Evolutionary conservation across 2,797 vertebrate species (phyloP).

Genomic region (Sebastes hubbsi): DNA sequence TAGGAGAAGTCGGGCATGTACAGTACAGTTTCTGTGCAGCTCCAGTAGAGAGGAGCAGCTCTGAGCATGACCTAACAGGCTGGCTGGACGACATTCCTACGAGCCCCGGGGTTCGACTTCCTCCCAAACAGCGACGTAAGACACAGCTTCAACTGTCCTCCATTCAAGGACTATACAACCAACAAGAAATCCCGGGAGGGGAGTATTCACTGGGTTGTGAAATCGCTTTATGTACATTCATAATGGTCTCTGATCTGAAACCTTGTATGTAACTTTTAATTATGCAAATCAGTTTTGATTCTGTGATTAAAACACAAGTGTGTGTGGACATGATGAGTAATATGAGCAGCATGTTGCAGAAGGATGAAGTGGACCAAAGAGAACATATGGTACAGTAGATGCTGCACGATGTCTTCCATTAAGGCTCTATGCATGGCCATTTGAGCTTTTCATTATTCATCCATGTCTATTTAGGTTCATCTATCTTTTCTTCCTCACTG

Average conservation of each 20-base stretch:
- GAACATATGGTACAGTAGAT: neutral
- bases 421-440: neutral
- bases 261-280: neutral
- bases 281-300: neutral
- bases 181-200: neutral
- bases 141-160: conserved; percentile 32
- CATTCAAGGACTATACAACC: conserved; percentile 15
- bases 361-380: neutral
- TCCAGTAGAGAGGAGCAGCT: conserved; percentile 64
- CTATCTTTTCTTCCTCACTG: conserved; percentile 1
- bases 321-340: neutral
- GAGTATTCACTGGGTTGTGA: conserved; percentile 1
- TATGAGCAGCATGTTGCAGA: neutral
- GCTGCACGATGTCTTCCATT: conserved; percentile 10
- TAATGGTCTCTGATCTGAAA: neutral
- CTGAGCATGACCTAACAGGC: conserved; percentile 60
- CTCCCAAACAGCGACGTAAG: conserved; percentile 30
- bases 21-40: conserved; percentile 34
- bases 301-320: conserved; percentile 7
- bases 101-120: conserved; percentile 47
- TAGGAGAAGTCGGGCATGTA: conserved; percentile 14
- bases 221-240: neutral
- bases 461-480: conserved; percentile 16
- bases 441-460: conserved; percentile 43
- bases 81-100: conserved; percentile 72